phyloP scores from a whole-genome alignment of 2,888 invertebrate species.

The Drosophila demipolita region DNA sequence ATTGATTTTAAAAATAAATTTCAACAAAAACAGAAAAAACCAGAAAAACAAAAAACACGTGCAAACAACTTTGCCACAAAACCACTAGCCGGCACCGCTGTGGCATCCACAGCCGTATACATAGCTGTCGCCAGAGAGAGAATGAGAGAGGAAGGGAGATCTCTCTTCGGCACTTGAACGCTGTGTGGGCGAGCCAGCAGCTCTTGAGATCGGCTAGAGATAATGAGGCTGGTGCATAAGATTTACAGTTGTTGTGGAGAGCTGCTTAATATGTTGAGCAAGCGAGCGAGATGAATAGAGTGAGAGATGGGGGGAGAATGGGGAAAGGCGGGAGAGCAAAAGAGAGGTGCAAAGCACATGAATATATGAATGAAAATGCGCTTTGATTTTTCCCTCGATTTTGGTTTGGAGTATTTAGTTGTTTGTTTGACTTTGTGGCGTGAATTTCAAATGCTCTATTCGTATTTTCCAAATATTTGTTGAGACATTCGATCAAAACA shows the following conservation, averaged over 20 bases:
- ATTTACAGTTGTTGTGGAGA: constrained; percentile 31
- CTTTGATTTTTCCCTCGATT: constrained; percentile 52
- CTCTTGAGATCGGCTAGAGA: constrained; percentile 48
- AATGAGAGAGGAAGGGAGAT: not conserved
- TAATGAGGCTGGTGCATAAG: constrained; percentile 36
- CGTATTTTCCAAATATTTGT: constrained; percentile 45
- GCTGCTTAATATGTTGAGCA: constrained; percentile 12
- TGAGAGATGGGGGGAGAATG: not conserved
- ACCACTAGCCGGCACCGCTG: constrained; percentile 14
- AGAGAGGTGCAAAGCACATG: constrained; percentile 8
- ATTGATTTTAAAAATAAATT: constrained; percentile 76
- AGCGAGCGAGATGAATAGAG: constrained; percentile 10
- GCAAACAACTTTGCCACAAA: constrained; percentile 27
- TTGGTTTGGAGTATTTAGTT: constrained; percentile 54
- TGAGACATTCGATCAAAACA: constrained; percentile 34
- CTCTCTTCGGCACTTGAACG: constrained; percentile 39
- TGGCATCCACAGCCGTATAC: constrained; percentile 31
- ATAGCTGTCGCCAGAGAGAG: constrained; percentile 13
- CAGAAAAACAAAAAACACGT: constrained; percentile 37
- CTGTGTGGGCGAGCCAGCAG: constrained; percentile 50
- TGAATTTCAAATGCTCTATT: constrained; percentile 52
- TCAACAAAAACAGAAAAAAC: constrained; percentile 14
- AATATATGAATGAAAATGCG: constrained; percentile 66
- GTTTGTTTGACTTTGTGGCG: constrained; percentile 66
- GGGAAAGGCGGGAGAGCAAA: constrained; percentile 14